Percentiles rank a stretch among this genome's conserved stretches.
Conservation (phyloP, 30 jellyfish, hydroid and myxozoan species). For the Sanderia malayensis region DNA sequence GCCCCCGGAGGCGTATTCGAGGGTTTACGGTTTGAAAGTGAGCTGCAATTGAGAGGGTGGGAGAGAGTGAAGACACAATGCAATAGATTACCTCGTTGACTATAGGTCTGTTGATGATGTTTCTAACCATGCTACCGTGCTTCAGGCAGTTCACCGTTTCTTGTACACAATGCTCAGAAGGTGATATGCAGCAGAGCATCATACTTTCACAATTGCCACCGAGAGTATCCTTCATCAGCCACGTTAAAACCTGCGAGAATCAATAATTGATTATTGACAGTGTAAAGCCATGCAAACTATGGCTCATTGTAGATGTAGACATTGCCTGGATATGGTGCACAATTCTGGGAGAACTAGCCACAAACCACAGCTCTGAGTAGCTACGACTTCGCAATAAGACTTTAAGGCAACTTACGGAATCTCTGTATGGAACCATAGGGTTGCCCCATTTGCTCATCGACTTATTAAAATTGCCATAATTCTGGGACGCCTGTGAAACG, state of each 20-base stretch:
- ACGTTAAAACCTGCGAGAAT: slow-evolving; percentile 70
- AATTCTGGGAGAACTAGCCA: no score
- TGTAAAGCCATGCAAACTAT: no score
- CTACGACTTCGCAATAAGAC: no score
- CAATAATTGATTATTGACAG: no score
- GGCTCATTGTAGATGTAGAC: not conserved
- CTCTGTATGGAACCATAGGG: slow-evolving; percentile 77
- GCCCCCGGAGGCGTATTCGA: no score
- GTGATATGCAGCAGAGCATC: slow-evolving; percentile 91
- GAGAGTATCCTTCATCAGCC: slow-evolving; percentile 95
- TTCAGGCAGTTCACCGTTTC: slow-evolving; percentile 82
- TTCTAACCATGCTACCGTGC: slow-evolving; percentile 92
- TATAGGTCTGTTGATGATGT: slow-evolving; percentile 81
- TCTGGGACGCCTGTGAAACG: slow-evolving; percentile 86
- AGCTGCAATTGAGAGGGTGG: no score
- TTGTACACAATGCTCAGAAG: slow-evolving; percentile 63
- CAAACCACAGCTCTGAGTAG: no score
- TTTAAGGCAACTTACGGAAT: slow-evolving; percentile 91
- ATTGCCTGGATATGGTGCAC: not conserved
- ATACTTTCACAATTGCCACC: slow-evolving; percentile 96
- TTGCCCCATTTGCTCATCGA: slow-evolving; percentile 90
- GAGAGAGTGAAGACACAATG: no score
- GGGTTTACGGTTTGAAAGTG: no score
- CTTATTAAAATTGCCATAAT: slow-evolving; percentile 74
- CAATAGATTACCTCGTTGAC: slow-evolving; percentile 96